Evolutionary conservation across 2,113 vertebrate species (phyloP), one percentile per base, ranked within the genome.

Genomic region (Gymnobelideus leadbeateri): DNA sequence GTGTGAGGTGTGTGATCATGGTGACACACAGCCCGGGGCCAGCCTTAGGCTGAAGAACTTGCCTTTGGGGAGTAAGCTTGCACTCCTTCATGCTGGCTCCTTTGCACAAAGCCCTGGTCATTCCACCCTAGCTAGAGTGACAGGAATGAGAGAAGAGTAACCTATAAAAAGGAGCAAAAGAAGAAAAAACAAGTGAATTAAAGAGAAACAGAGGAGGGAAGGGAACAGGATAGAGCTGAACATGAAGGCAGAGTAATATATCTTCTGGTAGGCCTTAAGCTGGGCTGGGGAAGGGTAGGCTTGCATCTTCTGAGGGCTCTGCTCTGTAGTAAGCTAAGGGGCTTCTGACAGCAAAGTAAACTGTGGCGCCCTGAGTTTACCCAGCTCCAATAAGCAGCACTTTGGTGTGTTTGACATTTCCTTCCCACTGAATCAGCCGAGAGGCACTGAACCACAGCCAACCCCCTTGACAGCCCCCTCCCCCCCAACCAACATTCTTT

Each of bases 291-390:
- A 3, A 8, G 54, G 68, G 51, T 7, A 49, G 90, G 26, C 51
- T 50, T 28, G 26, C 51, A 6, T 23, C 77, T 90, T 94, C 28
- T 7, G 19, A 93, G 89, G 37, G 90, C 21, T 97, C 97, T 98
- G 97, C 89, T 96, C 96, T 97, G 93, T 93, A 90, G 93, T 92
- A 97, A 97, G 96, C 89, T 7, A 93, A 24, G 94, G 61, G 95
- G 51, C 94, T 97, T 94, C 95, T 98, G 97, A 98, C 98, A 98
- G 98, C 94, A 97, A 97, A 97, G 98, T 98, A 98, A 98, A 98
- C 97, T 91, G 95, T 97, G 97, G 95, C 46, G 91, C 53, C 91
- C 92, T 91, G 97, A 98, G 98, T 98, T 98, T 97, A 98, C 97
- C 96, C 96, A 97, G 96, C 84, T 89, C 97, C 94, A 93, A 92